phyloP scores from a whole-genome alignment of 2,113 vertebrate species.

The Malurus cyaneus region DNA sequence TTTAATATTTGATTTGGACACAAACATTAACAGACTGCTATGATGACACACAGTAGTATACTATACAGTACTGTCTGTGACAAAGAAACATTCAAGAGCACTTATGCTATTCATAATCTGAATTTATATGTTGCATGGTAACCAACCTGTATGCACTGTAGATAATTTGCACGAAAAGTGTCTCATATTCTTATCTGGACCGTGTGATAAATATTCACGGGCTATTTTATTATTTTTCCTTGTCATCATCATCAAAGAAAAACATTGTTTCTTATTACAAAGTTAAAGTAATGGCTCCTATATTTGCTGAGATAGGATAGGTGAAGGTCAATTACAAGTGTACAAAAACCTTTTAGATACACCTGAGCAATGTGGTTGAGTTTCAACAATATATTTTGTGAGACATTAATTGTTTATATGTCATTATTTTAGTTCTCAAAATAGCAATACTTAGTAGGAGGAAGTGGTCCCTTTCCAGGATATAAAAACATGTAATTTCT shows the following conservation, averaged over 20 bases:
- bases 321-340: background rate
- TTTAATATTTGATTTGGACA: background rate
- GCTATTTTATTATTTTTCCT: background rate
- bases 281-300: background rate
- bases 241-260: slow-evolving; percentile 14
- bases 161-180: slow-evolving; percentile 1
- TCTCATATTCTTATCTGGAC: background rate
- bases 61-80: background rate
- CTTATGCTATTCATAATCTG: slow-evolving; percentile 16
- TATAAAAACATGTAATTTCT: background rate
- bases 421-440: slow-evolving; percentile 24
- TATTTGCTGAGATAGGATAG: background rate
- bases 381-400: background rate
- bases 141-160: background rate
- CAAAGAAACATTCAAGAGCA: background rate
- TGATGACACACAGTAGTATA: background rate
- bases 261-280: background rate
- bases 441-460: background rate
- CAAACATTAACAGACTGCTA: background rate
- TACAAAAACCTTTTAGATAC: background rate
- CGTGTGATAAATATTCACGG: slow-evolving; percentile 13
- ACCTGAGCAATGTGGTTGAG: background rate
- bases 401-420: background rate
- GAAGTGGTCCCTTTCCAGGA: background rate
- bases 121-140: slow-evolving; percentile 18